Conservation (phyloP, 35 echinoderm and acorn worm genomes). For the Diadema setosum region DNA sequence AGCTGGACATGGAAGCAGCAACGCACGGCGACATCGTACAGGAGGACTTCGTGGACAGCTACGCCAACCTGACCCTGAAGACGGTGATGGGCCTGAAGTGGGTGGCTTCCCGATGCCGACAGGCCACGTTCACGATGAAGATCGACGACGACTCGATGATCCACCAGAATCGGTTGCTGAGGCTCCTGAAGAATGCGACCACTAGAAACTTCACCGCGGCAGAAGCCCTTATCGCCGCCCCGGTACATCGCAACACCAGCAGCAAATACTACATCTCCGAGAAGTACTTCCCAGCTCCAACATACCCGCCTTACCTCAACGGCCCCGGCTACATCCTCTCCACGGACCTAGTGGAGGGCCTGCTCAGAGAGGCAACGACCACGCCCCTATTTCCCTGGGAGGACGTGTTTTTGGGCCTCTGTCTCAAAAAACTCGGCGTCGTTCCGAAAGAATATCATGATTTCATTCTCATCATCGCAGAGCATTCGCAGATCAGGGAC, state of each 20-base stretch:
- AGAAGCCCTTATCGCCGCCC: background rate
- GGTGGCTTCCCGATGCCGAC: slow-evolving; percentile 33
- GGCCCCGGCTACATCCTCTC: slow-evolving; percentile 79
- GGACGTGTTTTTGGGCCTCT: slow-evolving; percentile 28
- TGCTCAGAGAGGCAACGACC: background rate
- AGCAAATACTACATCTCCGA: slow-evolving; percentile 81
- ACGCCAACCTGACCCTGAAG: slow-evolving; percentile 63
- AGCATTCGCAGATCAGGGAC: background rate
- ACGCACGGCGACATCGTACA: slow-evolving; percentile 48
- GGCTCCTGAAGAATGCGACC: background rate
- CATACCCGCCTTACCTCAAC: slow-evolving; percentile 73
- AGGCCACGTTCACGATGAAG: slow-evolving; percentile 57
- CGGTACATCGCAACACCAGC: slow-evolving; percentile 14
- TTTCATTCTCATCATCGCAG: background rate
- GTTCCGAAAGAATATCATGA: background rate
- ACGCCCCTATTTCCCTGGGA: slow-evolving; percentile 14
- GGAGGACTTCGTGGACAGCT: slow-evolving; percentile 52
- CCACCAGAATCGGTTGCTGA: slow-evolving; percentile 27
- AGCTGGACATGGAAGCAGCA: background rate
- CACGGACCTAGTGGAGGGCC: background rate
- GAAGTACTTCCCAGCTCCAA: slow-evolving; percentile 10
- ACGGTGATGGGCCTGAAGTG: slow-evolving; percentile 68
- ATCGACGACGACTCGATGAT: slow-evolving; percentile 61
- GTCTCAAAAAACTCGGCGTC: slow-evolving; percentile 11
- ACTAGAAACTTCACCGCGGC: background rate